phyloP scores from a whole-genome alignment of 92 coral and sea anemone species.

The Heteractis magnifica region DNA sequence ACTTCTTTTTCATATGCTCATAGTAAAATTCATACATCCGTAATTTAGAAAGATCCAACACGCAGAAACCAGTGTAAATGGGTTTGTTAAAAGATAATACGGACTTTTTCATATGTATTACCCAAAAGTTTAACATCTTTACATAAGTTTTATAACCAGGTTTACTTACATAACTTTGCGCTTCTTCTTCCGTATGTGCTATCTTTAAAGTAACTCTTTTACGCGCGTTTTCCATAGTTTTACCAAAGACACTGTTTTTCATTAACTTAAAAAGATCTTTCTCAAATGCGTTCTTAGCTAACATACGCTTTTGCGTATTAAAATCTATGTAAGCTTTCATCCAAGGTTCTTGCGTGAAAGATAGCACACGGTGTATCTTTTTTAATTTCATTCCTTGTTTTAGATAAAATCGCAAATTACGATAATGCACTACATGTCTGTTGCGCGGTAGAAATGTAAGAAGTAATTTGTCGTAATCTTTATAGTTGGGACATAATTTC shows the following conservation, averaged over 20 bases:
- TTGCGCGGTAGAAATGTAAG: background rate
- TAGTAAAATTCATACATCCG: conserved; percentile 39
- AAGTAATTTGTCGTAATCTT: background rate
- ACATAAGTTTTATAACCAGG: background rate
- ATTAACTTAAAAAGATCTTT: background rate
- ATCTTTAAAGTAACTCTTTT: background rate
- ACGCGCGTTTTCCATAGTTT: too few species aligned
- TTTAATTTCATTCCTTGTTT: conserved; percentile 17
- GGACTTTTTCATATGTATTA: conserved; percentile 14
- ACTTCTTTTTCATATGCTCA: conserved; percentile 15
- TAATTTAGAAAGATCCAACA: conserved; percentile 31
- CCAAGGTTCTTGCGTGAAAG: conserved; percentile 25
- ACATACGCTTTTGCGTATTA: conserved; percentile 23
- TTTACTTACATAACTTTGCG: too few species aligned
- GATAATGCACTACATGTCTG: conserved; percentile 24
- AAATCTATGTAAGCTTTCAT: conserved; percentile 28
- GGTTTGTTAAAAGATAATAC: conserved; percentile 26
- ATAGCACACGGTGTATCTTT: conserved; percentile 7
- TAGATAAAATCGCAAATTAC: conserved; percentile 31
- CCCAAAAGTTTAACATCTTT: background rate
- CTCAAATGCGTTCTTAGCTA: background rate
- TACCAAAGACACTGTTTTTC: too few species aligned
- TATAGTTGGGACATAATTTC: background rate
- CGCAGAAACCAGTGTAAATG: conserved; percentile 17
- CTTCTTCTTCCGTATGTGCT: background rate